These are phyloP conservation scores for Ormyrus pomaceus DNA, from an alignment of 2,888 invertebrate genomes.

Conservation along the genomic window DNA sequence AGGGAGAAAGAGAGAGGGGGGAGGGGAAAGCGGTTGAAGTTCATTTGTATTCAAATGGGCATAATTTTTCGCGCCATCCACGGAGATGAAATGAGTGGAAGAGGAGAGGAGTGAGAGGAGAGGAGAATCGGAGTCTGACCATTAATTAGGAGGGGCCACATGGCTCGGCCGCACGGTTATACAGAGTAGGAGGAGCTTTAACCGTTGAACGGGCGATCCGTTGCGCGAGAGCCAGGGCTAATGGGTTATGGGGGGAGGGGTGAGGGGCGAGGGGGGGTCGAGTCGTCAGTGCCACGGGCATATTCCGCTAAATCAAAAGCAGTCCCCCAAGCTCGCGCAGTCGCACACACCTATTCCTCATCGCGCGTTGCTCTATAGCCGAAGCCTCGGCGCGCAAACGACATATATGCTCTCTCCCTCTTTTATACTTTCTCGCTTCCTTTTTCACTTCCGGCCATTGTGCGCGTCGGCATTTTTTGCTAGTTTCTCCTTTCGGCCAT, in stretches of 20 bases:
- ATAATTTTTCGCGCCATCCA: slow-evolving; percentile 64
- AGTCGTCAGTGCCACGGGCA: slow-evolving; percentile 73
- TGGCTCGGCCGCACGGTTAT: slow-evolving; percentile 1
- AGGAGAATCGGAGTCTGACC: slow-evolving; percentile 56
- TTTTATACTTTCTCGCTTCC: background rate
- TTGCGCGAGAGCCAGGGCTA: slow-evolving; percentile 1
- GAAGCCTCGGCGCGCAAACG: background rate
- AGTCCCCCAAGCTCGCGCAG: slow-evolving; percentile 58
- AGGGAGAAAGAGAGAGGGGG: too few species aligned
- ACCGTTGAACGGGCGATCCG: slow-evolving; percentile 48
- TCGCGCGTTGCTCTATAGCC: slow-evolving; percentile 12
- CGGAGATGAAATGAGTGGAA: slow-evolving; percentile 12
- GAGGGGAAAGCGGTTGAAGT: slow-evolving; percentile 37
- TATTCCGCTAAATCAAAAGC: slow-evolving; percentile 74
- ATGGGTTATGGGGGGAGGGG: slow-evolving; percentile 19
- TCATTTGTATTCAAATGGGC: slow-evolving; percentile 64
- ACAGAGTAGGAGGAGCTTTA: slow-evolving; percentile 28
- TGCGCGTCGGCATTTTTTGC: too few species aligned
- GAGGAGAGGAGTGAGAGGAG: background rate
- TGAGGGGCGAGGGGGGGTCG: slow-evolving; percentile 58
- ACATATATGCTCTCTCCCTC: background rate
- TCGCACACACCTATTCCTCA: slow-evolving; percentile 60
- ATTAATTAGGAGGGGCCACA: slow-evolving; percentile 65
- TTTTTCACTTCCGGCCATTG: background rate
- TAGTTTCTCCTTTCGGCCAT: too few species aligned